A percentile compares a stretch with the other conserved stretches of the same genome.
These are phyloP conservation scores for Cataglyphis hispanica DNA, from an alignment of 1,140 invertebrate genomes.

Conservation along the genomic window DNA sequence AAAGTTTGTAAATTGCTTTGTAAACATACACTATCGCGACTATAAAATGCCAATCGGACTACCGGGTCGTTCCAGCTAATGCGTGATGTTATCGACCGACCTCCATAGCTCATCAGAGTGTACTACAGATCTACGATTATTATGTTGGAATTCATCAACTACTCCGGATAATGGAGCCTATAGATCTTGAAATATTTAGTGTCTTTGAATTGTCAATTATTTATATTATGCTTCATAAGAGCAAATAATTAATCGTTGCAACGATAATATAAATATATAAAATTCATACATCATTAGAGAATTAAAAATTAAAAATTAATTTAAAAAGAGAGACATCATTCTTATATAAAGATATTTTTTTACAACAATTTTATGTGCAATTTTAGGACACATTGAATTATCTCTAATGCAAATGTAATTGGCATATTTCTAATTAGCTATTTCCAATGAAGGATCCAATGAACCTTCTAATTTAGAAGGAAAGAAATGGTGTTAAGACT, in stretches of 20 bases:
- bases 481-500: constrained; percentile 12
- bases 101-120: constrained; percentile 66
- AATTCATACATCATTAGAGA: not conserved
- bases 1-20: not conserved
- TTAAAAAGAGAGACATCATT: not conserved
- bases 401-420: not conserved
- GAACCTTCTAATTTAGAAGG: not conserved
- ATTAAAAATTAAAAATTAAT: not conserved
- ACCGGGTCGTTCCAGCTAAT: constrained; percentile 68
- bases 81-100: constrained; percentile 74
- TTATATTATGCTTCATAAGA: not conserved
- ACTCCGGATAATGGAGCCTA: constrained; percentile 27
- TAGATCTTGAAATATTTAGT: constrained; percentile 64
- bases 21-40: constrained; percentile 64
- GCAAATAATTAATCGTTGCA: not conserved
- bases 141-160: constrained; percentile 67
- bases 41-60: constrained; percentile 64
- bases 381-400: constrained; percentile 7
- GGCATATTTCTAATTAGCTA: too few species aligned
- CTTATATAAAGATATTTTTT: not conserved
- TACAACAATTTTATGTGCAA: not conserved
- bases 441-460: not conserved
- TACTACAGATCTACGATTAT: constrained; percentile 69
- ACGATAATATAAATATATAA: not conserved
- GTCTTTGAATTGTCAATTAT: constrained; percentile 16